Conservation (phyloP, 1,140 invertebrate species). For the Lepidurus arcticus region DNA sequence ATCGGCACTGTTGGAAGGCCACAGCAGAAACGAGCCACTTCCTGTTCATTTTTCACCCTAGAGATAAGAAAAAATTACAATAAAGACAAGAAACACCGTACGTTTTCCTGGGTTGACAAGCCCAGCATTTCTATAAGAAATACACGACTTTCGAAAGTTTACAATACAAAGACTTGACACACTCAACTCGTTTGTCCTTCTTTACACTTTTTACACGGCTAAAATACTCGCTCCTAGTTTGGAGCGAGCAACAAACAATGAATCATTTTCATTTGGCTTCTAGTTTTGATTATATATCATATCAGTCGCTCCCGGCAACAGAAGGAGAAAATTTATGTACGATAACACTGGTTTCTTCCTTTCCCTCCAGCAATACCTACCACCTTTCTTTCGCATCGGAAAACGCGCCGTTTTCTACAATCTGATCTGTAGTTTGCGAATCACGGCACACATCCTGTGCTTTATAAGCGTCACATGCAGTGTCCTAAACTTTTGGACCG, state of each 20-base stretch:
- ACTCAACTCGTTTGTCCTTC: slow-evolving; percentile 5
- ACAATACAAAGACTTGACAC: not conserved
- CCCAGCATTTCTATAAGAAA: not conserved
- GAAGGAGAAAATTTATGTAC: not conserved
- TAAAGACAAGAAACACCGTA: not conserved
- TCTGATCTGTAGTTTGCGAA: not conserved
- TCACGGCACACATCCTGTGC: not conserved
- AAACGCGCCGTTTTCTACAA: no score
- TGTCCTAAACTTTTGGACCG: not conserved
- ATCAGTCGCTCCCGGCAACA: not conserved
- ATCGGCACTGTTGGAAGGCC: no score
- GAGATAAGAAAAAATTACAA: not conserved
- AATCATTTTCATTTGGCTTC: not conserved
- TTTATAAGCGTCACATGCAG: not conserved
- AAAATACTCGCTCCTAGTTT: not conserved
- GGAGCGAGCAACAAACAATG: not conserved
- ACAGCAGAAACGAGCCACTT: no score
- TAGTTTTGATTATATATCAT: not conserved
- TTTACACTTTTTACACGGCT: not conserved
- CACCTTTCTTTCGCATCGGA: no score
- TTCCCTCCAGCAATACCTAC: not conserved
- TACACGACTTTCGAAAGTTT: not conserved
- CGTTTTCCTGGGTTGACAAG: not conserved
- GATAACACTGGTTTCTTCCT: not conserved
- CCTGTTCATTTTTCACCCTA: no score